Percentiles rank a stretch among this genome's conserved stretches.
Evolutionary conservation across 2,888 invertebrate genomes (phyloP).

Genomic region (Tanytarsus gracilentus): DNA sequence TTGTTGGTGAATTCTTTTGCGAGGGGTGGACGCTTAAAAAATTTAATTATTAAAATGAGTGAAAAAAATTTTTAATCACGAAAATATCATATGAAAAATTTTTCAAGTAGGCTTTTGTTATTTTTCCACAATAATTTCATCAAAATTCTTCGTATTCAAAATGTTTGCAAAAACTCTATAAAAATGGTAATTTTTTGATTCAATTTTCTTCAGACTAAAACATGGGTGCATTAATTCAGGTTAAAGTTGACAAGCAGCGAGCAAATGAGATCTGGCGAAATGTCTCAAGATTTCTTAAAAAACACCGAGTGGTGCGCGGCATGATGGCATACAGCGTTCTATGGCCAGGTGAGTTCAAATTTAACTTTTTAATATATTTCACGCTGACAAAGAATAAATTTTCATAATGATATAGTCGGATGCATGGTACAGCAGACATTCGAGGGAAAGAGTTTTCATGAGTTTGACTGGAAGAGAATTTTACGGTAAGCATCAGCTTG

Average conservation of each 20-base stretch:
- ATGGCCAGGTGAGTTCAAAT: conserved; percentile 15
- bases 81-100: too few species aligned
- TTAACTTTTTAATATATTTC: neutral
- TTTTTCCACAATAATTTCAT: too few species aligned
- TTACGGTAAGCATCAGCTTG: conserved; percentile 39
- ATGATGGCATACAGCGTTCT: conserved; percentile 18
- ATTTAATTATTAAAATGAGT: too few species aligned
- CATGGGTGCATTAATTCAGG: neutral
- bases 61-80: too few species aligned
- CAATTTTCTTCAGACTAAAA: neutral
- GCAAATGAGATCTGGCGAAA: neutral
- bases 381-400: too few species aligned
- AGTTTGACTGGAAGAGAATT: conserved; percentile 50
- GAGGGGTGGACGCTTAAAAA: too few species aligned
- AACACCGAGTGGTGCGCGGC: conserved; percentile 10
- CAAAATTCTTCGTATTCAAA: too few species aligned
- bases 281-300: neutral
- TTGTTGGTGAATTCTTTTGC: too few species aligned
- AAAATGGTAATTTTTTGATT: too few species aligned
- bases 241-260: neutral
- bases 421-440: conserved; percentile 50
- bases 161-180: neutral
- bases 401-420: conserved; percentile 44
- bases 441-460: conserved; percentile 45
- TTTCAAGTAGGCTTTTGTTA: too few species aligned